Evolutionary conservation across 2,888 invertebrate genomes (phyloP).

Genomic region (Acleris holmiana): DNA sequence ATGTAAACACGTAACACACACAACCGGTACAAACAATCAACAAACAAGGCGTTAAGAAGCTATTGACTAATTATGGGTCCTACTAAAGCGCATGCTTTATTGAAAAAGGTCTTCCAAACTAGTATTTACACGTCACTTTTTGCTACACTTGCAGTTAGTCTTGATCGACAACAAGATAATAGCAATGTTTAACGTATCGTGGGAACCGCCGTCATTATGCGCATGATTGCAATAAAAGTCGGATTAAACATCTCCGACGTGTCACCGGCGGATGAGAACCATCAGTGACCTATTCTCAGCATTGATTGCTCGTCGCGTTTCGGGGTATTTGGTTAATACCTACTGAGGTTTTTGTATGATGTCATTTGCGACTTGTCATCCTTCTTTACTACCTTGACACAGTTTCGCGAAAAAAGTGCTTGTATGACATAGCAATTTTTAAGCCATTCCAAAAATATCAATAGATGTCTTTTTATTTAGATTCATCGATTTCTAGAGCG

Average conservation of each 20-base stretch:
- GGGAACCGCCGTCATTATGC: conserved; percentile 35
- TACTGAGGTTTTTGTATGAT: conserved; percentile 9
- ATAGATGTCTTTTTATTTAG: too few relatives aligned
- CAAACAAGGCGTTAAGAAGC: conserved; percentile 15
- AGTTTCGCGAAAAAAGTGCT: conserved; percentile 14
- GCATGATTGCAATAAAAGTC: conserved; percentile 23
- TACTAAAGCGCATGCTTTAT: conserved; percentile 22
- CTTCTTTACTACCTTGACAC: conserved; percentile 30
- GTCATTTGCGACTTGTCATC: conserved; percentile 30
- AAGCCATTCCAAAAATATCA: background rate
- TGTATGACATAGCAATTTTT: background rate
- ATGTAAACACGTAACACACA: conserved; percentile 21
- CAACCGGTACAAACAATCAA: conserved; percentile 15
- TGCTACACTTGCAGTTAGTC: conserved; percentile 28
- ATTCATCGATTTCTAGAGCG: too few relatives aligned
- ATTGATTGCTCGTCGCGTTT: conserved; percentile 6
- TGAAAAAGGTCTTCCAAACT: conserved; percentile 31
- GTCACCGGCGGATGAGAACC: background rate
- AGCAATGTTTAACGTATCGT: conserved; percentile 32
- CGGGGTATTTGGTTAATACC: conserved; percentile 22
- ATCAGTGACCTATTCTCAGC: background rate
- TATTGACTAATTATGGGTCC: conserved; percentile 28
- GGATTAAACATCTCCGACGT: conserved; percentile 25
- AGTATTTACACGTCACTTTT: conserved; percentile 34
- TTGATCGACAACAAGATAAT: conserved; percentile 32